Percentiles rank a stretch among this genome's conserved stretches.
These are phyloP conservation scores for Acanthurus lineatus DNA, from an alignment of 2,797 vertebrate species.

Conservation along the genomic window DNA sequence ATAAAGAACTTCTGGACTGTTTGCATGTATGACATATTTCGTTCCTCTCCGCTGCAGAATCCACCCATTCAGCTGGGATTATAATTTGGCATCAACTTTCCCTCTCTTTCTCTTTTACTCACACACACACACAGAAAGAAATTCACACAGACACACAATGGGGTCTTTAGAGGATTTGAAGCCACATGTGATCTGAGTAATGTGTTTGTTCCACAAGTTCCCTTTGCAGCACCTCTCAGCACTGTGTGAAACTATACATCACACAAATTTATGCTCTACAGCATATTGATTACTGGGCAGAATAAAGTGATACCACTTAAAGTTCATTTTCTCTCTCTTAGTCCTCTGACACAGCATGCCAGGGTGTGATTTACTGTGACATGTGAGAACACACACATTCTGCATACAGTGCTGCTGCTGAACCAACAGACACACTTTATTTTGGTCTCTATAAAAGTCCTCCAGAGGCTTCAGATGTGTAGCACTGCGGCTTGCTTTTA, in stretches of 20 bases:
- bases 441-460: conserved; percentile 58
- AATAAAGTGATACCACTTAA: not conserved
- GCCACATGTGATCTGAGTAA: conserved; percentile 51
- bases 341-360: conserved; percentile 29
- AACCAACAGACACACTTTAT: conserved; percentile 52
- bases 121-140: conserved; percentile 16
- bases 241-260: conserved; percentile 5
- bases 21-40: conserved; percentile 64
- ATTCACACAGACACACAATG: conserved; percentile 35
- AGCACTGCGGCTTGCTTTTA: conserved; percentile 43
- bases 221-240: not conserved
- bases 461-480: conserved; percentile 35
- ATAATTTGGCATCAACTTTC: conserved; percentile 66
- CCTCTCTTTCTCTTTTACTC: conserved; percentile 26
- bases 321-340: not conserved
- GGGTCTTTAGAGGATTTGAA: conserved; percentile 47
- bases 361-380: conserved; percentile 45
- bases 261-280: not conserved
- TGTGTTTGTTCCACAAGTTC: conserved; percentile 45
- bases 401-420: conserved; percentile 19
- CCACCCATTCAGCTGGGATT: conserved; percentile 80
- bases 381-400: conserved; percentile 53
- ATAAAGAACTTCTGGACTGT: conserved; percentile 45
- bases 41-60: conserved; percentile 62
- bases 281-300: not conserved